Evolutionary conservation across 2,113 vertebrate genomes (phyloP).

Genomic region (Crotalus helleri): DNA sequence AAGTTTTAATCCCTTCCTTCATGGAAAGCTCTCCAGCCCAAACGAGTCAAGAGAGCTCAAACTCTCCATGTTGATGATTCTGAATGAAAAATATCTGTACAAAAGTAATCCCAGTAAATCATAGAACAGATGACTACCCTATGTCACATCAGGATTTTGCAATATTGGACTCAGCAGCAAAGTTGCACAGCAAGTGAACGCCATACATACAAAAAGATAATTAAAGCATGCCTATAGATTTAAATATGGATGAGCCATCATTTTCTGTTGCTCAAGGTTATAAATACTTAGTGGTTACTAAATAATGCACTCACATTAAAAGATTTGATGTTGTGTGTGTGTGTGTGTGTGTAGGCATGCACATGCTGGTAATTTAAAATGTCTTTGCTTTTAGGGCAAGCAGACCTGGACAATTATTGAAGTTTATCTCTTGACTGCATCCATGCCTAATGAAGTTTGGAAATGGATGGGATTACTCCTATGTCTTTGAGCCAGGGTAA

Average conservation of each 20-base stretch:
- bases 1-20: neutral
- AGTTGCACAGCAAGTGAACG: neutral
- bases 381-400: neutral
- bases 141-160: neutral
- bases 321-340: neutral
- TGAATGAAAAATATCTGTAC: constrained; percentile 20
- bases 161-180: constrained; percentile 7
- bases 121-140: neutral
- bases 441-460: neutral
- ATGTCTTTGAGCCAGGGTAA: neutral
- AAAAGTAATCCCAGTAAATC: constrained; percentile 2
- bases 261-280: constrained; percentile 21
- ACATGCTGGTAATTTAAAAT: neutral
- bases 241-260: neutral
- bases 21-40: neutral
- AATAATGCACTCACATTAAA: neutral
- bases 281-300: constrained; percentile 15
- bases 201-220: neutral
- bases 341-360: neutral
- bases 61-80: neutral
- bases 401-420: neutral
- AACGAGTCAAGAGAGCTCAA: neutral
- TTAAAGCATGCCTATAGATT: constrained; percentile 16
- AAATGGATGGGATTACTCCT: neutral
- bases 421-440: constrained; percentile 13